Percentiles rank a stretch among this genome's conserved stretches.
Conservation (phyloP, 2,888 invertebrate species). For the Eupithecia subfuscata region DNA sequence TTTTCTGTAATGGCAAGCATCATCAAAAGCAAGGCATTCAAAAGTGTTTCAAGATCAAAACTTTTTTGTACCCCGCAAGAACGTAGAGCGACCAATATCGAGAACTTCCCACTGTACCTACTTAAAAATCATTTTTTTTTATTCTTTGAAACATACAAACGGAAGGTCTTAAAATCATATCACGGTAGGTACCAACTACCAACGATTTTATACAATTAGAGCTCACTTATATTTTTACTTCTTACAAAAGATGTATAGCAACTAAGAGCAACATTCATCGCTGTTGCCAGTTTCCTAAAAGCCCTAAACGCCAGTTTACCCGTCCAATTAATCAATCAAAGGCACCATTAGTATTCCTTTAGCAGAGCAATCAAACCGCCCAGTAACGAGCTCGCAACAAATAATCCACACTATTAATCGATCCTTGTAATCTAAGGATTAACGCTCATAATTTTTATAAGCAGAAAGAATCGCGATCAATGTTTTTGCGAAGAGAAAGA, state of each 20-base stretch:
- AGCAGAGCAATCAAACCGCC: conserved; percentile 58
- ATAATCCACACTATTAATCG: conserved; percentile 30
- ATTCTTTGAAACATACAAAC: background rate
- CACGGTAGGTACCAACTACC: too few relatives aligned
- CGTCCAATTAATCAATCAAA: conserved; percentile 50
- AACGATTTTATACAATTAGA: too few relatives aligned
- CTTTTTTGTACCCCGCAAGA: too few relatives aligned
- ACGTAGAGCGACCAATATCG: background rate
- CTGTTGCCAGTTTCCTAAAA: background rate
- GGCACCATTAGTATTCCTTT: conserved; percentile 59
- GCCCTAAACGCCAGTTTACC: conserved; percentile 17
- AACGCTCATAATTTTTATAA: conserved; percentile 17
- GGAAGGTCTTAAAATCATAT: background rate
- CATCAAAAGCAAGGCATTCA: background rate
- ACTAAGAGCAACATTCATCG: background rate
- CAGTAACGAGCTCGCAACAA: conserved; percentile 56
- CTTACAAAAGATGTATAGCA: background rate
- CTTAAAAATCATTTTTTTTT: background rate
- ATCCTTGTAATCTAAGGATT: conserved; percentile 18
- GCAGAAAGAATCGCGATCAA: conserved; percentile 3
- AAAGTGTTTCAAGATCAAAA: background rate
- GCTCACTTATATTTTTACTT: background rate
- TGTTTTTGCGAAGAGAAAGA: background rate
- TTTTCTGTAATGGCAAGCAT: background rate
- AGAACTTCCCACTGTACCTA: background rate